Evolutionary conservation across 2,888 invertebrate species (phyloP).

Genomic region (Oeneis ivallda): DNA sequence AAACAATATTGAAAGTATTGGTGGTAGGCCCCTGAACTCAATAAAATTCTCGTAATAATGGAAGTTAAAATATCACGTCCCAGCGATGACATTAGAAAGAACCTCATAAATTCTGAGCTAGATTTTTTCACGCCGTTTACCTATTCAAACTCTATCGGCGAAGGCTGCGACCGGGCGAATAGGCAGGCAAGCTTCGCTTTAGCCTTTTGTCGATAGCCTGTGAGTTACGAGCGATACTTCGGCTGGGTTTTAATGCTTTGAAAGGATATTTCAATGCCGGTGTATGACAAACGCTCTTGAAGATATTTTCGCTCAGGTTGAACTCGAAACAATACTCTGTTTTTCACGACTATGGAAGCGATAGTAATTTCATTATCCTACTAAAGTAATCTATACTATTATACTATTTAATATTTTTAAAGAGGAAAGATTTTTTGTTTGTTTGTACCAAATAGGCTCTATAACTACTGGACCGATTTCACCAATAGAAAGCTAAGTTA

Average conservation of each 20-base stretch:
- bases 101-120: slow-evolving; percentile 6
- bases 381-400: too few species aligned
- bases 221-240: slow-evolving; percentile 55
- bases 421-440: too few species aligned
- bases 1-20: too few species aligned
- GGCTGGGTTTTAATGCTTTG: slow-evolving; percentile 19
- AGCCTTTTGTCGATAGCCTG: slow-evolving; percentile 63
- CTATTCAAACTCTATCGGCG: not conserved
- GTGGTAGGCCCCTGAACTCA: too few species aligned
- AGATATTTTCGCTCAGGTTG: slow-evolving; percentile 4
- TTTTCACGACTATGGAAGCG: not conserved
- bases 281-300: slow-evolving; percentile 11
- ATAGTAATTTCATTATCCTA: too few species aligned
- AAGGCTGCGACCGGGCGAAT: not conserved
- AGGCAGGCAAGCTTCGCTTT: slow-evolving; percentile 61
- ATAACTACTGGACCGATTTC: too few species aligned
- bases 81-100: not conserved
- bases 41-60: not conserved
- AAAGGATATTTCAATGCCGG: slow-evolving; percentile 12
- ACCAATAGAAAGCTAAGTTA: too few species aligned
- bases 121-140: slow-evolving; percentile 13
- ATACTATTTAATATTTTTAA: too few species aligned
- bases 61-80: not conserved
- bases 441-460: too few species aligned
- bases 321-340: not conserved